Percentiles rank a stretch among this genome's conserved stretches.
These are phyloP conservation scores for Myotis myotis DNA, from an alignment of 2,797 vertebrate genomes.

Conservation along the genomic window DNA sequence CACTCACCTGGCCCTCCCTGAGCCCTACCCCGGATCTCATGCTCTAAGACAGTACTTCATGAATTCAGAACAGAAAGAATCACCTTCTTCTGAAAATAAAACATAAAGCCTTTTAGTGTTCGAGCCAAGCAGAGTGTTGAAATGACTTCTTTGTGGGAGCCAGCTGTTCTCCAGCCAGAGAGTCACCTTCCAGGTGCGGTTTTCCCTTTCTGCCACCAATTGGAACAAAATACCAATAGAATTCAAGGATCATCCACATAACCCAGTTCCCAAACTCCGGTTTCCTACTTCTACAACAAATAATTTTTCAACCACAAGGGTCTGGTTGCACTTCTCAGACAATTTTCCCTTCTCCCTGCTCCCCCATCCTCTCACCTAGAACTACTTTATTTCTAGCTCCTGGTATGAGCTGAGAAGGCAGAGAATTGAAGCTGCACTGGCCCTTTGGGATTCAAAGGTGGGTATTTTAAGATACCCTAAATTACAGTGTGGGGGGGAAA, in stretches of 20 bases:
- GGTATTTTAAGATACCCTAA: neutral
- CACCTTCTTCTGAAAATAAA: slow-evolving; percentile 15
- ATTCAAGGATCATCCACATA: neutral
- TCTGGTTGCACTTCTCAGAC: neutral
- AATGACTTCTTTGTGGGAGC: neutral
- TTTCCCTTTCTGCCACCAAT: neutral
- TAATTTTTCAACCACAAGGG: neutral
- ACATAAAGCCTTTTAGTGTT: neutral
- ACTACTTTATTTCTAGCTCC: neutral
- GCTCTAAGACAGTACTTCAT: neutral
- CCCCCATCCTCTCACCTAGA: neutral
- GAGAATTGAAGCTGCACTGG: neutral
- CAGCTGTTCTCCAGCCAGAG: neutral
- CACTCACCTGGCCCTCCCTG: neutral
- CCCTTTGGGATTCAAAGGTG: neutral
- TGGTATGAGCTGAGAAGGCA: neutral
- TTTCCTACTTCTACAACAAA: neutral
- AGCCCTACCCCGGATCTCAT: neutral
- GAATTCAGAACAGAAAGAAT: neutral
- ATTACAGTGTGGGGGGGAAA: neutral
- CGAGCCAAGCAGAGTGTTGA: neutral
- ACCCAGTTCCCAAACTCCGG: neutral
- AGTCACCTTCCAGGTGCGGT: neutral
- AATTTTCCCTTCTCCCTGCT: neutral
- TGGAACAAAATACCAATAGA: neutral